Conservation (phyloP, 2,888 invertebrate genomes). For the Xanthia icteritia region DNA sequence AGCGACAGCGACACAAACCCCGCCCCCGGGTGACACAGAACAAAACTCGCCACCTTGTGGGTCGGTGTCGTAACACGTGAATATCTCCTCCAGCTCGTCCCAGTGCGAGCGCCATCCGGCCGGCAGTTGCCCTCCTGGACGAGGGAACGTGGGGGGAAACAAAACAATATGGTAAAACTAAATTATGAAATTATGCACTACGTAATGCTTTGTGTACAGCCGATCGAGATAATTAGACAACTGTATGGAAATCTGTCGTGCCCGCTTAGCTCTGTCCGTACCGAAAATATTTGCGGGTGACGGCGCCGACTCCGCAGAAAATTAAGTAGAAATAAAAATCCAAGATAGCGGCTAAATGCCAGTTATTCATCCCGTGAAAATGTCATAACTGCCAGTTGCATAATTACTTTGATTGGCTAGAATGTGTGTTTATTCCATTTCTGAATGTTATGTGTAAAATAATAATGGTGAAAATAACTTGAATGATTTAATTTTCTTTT, state of each 20-base stretch:
- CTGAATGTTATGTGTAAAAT: constrained; percentile 7
- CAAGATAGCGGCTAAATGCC: background rate
- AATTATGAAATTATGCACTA: background rate
- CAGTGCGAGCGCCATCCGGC: constrained; percentile 76
- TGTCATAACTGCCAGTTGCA: constrained; percentile 1
- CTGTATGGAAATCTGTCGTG: too few species aligned
- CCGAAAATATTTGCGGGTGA: background rate
- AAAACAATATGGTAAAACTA: constrained; percentile 27
- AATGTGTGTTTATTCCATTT: constrained; percentile 5
- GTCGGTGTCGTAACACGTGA: constrained; percentile 70
- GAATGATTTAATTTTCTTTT: constrained; percentile 5
- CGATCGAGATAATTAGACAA: background rate
- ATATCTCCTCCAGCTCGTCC: constrained; percentile 83
- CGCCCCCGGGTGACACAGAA: background rate
- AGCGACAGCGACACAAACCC: constrained; percentile 32
- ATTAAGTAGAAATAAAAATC: background rate
- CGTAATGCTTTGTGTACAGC: background rate
- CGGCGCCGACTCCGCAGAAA: too few species aligned
- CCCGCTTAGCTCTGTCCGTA: too few species aligned
- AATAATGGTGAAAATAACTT: constrained; percentile 14
- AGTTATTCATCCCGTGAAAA: background rate
- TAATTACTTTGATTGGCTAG: constrained; percentile 17
- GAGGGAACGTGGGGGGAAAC: constrained; percentile 16
- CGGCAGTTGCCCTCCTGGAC: constrained; percentile 1
- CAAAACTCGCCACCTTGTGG: constrained; percentile 59